These are phyloP conservation scores for Parazoanthus swiftii DNA, from an alignment of 92 coral and sea anemone genomes.

Conservation along the genomic window DNA sequence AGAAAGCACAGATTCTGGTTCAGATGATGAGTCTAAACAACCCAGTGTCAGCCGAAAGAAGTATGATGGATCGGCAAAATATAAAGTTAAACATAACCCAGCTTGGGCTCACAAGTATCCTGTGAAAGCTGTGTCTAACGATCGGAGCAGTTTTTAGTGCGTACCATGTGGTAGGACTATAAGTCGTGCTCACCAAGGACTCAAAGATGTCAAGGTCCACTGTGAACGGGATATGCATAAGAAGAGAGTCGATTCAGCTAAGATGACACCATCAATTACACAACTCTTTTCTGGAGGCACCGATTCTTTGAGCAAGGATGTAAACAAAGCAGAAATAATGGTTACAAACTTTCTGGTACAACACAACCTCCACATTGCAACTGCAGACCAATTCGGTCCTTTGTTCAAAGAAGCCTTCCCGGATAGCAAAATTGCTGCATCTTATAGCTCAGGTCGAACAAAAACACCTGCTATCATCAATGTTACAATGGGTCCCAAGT, in stretches of 20 bases:
- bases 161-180: conserved; percentile 51
- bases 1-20: too few relatives aligned
- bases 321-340: conserved; percentile 44
- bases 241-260: conserved; percentile 38
- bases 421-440: conserved; percentile 53
- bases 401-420: conserved; percentile 49
- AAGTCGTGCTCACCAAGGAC: conserved; percentile 50
- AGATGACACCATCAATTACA: conserved; percentile 26
- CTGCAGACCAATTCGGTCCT: conserved; percentile 45
- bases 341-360: conserved; percentile 54
- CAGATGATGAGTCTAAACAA: too few relatives aligned
- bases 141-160: conserved; percentile 15
- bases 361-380: conserved; percentile 47
- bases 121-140: neutral
- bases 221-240: conserved; percentile 35
- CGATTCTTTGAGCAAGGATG: conserved; percentile 1
- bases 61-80: neutral
- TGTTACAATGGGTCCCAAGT: conserved; percentile 47
- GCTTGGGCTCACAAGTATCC: neutral
- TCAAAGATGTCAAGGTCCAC: conserved; percentile 39
- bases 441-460: conserved; percentile 49
- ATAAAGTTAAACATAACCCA: neutral
- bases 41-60: too few relatives aligned
- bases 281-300: conserved; percentile 17
- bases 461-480: conserved; percentile 51